Base-by-base conservation (phyloP, 2,113 vertebrate genomes). In the Pyxicephalus adspersus region DNA sequence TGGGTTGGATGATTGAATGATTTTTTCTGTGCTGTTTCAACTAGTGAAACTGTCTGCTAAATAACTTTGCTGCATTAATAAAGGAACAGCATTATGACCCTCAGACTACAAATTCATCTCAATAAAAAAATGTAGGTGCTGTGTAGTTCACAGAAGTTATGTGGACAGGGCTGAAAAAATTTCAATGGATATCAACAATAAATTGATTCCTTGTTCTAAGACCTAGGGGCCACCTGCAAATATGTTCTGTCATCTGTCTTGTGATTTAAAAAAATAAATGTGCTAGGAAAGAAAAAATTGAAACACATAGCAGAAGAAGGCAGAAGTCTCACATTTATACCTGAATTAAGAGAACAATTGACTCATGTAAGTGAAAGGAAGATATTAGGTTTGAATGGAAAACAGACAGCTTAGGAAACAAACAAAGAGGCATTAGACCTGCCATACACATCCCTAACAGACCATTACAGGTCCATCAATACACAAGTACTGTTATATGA, bases 351-450 rank as follows among this genome's bases (percentile, higher is more conserved):
- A 58, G 28, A 38, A 58, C 54, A 74, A 74, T 60, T 22, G 54
- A 11, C 29, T 74, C 20, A n/a, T 58, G 54, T 22, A 74, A 74
- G 52, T 57, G 50, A 73, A 73, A 58, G 54, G 54, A 74, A 58
- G 28, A 38, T 54, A 17, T 2, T 52, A n/a, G 34, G 54, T 38
- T n/a, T 74, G 28, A 58, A 58, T 74, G 58, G 54, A 55, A 74
- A 74, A 74, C 28, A 74, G 54, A 13, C 28, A 60, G 52, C 15
- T 60, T 60, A 73, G 29, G n/a, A 73, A 73, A 58, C 71, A 73
- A 58, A 54, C 58, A 60, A 74, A 23, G 28, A 74, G 71, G 38
- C 54, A 74, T 58, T 38, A 38, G 71, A 74, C 20, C 20, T 74
- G 20, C 20, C 20, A 74, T 74, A 11, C 29, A 34, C 71, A 22